Evolutionary conservation across 2,888 invertebrate species (phyloP), one percentile per base, ranked within the genome.

Genomic region (Cosmopolites sordidus): DNA sequence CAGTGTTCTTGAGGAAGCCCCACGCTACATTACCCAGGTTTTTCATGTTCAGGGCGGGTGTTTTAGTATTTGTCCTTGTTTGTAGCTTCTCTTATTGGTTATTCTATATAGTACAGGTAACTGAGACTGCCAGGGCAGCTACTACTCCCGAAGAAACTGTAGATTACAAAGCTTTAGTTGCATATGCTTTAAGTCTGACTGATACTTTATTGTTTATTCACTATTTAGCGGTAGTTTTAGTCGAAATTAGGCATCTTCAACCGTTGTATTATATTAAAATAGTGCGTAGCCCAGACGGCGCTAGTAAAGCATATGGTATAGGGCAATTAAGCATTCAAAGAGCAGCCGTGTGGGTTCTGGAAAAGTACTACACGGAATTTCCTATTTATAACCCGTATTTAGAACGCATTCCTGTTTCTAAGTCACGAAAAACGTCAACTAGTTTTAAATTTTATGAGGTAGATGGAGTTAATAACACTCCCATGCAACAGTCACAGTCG

Each of bases 361-460:
- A 97, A 73, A 88, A 87, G 65, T 99, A 99, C 75, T 96, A 97
- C 69, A 89, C 92, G 0, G 94, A 95, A 69, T 99, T 99, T 73
- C 87, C 93, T 0, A 90, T 95, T 61, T 99, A 94, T 71, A 99
- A 99, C 77, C 96, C 96, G 0, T 96, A 96, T 72, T 78, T 96
- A 67, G 95, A 96, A 71, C 83, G 92, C 59, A 82, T 93, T 66
- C 93, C 94, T 0, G 86, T 90, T 61, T 87, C 90, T 0, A 91
- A 91, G 72, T 87, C 89, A 0, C 78, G 84, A 22, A 87, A 89
- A 70, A 83, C 82, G 0, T 85, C 86, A 41, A 84, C 85, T 1
- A 90, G 89, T 72, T 94, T 95, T 69, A 99, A 99, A 74, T 93
- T 97, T 72, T 99, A 99, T 74, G 95, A 98, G 73, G 93, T 99